A percentile compares a stretch with the other conserved stretches of the same genome.
Evolutionary conservation across 2,888 invertebrate species (phyloP).

Genomic region (Ichneumoninae sp.): DNA sequence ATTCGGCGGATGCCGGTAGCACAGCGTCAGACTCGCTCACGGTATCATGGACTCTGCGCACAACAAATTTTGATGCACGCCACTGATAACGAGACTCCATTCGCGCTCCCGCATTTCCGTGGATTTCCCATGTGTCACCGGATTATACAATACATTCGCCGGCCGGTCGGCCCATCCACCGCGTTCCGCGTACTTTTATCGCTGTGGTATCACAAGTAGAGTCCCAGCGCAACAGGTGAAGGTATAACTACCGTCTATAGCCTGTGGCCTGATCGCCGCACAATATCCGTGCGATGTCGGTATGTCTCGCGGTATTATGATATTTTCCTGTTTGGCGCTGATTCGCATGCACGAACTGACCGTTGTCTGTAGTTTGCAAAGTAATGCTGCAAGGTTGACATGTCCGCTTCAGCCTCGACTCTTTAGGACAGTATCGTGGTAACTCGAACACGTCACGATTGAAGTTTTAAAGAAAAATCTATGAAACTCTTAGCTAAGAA

Average conservation of each 20-base stretch:
- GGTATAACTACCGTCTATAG: conserved; percentile 37
- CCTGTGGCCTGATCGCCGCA: conserved; percentile 29
- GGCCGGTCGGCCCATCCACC: conserved; percentile 12
- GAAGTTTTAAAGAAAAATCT: background rate
- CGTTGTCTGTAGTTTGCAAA: background rate
- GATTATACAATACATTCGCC: conserved; percentile 49
- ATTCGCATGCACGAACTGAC: background rate
- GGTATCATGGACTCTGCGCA: background rate
- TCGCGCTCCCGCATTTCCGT: conserved; percentile 33
- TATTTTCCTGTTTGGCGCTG: conserved; percentile 4
- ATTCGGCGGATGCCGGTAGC: background rate
- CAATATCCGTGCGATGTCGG: conserved; percentile 30
- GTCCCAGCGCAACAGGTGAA: conserved; percentile 67
- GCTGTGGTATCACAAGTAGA: conserved; percentile 59
- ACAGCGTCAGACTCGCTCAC: background rate
- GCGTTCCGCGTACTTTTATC: conserved; percentile 16
- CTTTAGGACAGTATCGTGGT: background rate
- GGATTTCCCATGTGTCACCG: conserved; percentile 60
- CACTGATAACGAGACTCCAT: conserved; percentile 44
- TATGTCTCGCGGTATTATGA: conserved; percentile 29
- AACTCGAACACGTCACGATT: background rate
- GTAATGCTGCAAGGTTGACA: background rate
- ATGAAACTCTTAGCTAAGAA: background rate
- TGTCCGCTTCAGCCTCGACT: background rate
- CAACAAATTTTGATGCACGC: conserved; percentile 34